Percentiles rank a stretch among this genome's conserved stretches.
Conservation (phyloP, 2,888 invertebrate genomes). For the Andrena bucephala region DNA sequence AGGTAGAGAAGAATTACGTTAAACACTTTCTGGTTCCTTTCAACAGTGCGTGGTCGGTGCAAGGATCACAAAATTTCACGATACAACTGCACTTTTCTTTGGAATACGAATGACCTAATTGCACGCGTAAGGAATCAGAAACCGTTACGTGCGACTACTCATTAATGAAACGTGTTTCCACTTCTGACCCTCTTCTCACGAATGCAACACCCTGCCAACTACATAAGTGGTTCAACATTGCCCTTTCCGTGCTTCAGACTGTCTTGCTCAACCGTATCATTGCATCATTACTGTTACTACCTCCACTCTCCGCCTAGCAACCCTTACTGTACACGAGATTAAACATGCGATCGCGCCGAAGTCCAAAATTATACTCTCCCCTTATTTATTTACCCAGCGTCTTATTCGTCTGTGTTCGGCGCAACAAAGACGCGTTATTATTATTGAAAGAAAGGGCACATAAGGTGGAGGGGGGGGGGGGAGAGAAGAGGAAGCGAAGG, state of each 20-base stretch:
- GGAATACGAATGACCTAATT: too few relatives aligned
- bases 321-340: slow-evolving; percentile 1
- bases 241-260: neutral
- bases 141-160: neutral
- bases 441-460: slow-evolving; percentile 50
- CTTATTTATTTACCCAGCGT: slow-evolving; percentile 1
- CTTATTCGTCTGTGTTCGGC: slow-evolving; percentile 28
- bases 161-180: neutral
- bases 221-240: neutral
- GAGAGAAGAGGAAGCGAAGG: slow-evolving; percentile 45
- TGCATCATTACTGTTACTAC: neutral
- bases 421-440: slow-evolving; percentile 43
- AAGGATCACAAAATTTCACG: neutral
- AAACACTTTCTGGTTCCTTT: too few relatives aligned
- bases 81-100: neutral
- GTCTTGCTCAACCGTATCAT: neutral
- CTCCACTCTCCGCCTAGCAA: neutral
- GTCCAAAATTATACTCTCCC: neutral
- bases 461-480: slow-evolving; percentile 14
- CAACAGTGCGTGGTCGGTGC: too few relatives aligned
- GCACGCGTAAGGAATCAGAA: too few relatives aligned
- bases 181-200: neutral
- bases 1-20: neutral
- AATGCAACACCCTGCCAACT: neutral
- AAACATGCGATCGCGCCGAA: neutral